These are phyloP conservation scores for Aphelenchoides avenae DNA, from an alignment of 1,140 invertebrate species.

Conservation along the genomic window DNA sequence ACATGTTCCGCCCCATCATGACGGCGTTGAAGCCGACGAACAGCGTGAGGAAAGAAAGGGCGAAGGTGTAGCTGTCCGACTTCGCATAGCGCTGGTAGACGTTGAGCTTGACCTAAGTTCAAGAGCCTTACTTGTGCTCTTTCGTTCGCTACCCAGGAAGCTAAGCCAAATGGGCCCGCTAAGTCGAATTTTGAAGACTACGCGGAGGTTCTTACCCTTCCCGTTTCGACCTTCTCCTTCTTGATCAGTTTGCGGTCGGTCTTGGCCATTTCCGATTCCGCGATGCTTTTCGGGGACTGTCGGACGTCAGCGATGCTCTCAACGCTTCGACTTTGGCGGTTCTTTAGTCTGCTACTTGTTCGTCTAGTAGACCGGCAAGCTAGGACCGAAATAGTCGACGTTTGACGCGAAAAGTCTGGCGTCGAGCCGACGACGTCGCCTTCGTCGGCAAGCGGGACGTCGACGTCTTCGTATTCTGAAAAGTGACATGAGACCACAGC, in stretches of 20 bases:
- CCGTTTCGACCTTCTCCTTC: constrained; percentile 53
- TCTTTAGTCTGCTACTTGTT: not conserved
- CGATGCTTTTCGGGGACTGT: not conserved
- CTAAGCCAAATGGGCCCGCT: not conserved
- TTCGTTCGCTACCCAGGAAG: not conserved
- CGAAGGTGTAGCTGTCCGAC: constrained; percentile 42
- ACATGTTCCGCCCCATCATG: constrained; percentile 49
- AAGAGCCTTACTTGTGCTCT: not conserved
- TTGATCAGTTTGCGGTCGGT: constrained; percentile 16
- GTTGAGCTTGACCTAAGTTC: constrained; percentile 33
- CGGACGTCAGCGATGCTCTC: not conserved
- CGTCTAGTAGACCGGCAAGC: no score
- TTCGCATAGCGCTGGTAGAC: constrained; percentile 46
- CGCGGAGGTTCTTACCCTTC: constrained; percentile 33
- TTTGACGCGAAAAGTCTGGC: constrained; percentile 1
- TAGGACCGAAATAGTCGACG: not conserved
- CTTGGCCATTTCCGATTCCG: not conserved
- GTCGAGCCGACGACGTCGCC: not conserved
- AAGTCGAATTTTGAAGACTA: constrained; percentile 1
- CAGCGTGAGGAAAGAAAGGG: constrained; percentile 44
- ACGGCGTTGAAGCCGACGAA: constrained; percentile 34
- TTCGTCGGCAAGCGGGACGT: not conserved
- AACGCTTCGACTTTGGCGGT: not conserved
- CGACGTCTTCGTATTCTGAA: constrained; percentile 7
- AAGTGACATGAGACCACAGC: not conserved